A percentile compares a stretch with the other conserved stretches of the same genome.
Evolutionary conservation across 2,113 vertebrate species (phyloP).

Genomic region (Neoarius graeffei): DNA sequence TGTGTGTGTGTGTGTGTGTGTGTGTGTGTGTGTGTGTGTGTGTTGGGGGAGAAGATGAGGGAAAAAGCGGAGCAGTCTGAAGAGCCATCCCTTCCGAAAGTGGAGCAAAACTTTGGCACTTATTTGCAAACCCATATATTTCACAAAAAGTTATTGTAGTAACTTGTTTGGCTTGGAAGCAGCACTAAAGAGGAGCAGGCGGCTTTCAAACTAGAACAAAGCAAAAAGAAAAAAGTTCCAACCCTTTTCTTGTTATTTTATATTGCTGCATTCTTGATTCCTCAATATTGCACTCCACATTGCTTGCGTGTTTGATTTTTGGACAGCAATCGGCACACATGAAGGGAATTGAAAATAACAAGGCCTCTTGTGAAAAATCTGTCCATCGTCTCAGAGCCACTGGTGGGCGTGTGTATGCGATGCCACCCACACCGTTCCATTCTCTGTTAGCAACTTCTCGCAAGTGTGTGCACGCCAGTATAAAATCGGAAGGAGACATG

Average conservation of each 20-base stretch:
- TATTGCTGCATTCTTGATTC: constrained; percentile 8
- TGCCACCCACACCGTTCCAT: constrained; percentile 38
- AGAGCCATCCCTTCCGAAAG: constrained; percentile 48
- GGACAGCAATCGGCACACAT: constrained; percentile 28
- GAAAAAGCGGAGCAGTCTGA: constrained; percentile 32
- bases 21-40: not conserved
- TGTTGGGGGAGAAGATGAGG: not conserved
- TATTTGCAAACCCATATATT: constrained; percentile 47
- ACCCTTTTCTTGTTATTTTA: constrained; percentile 24
- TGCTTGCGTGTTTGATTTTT: constrained; percentile 30
- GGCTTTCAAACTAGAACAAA: constrained; percentile 51
- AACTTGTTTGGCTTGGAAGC: constrained; percentile 39
- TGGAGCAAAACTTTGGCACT: constrained; percentile 57
- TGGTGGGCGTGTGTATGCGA: constrained; percentile 44
- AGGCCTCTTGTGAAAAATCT: constrained; percentile 46
- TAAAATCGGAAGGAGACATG: not conserved
- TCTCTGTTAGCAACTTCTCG: constrained; percentile 39
- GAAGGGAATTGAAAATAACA: constrained; percentile 52
- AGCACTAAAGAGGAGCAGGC: not conserved
- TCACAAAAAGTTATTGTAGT: constrained; percentile 46
- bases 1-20: not conserved
- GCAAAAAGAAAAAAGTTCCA: constrained; percentile 14
- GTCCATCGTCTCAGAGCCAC: constrained; percentile 39
- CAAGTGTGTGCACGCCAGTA: constrained; percentile 23
- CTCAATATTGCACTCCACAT: constrained; percentile 28